phyloP scores from a whole-genome alignment of 2,888 invertebrate species.

The Magallana nippona region DNA sequence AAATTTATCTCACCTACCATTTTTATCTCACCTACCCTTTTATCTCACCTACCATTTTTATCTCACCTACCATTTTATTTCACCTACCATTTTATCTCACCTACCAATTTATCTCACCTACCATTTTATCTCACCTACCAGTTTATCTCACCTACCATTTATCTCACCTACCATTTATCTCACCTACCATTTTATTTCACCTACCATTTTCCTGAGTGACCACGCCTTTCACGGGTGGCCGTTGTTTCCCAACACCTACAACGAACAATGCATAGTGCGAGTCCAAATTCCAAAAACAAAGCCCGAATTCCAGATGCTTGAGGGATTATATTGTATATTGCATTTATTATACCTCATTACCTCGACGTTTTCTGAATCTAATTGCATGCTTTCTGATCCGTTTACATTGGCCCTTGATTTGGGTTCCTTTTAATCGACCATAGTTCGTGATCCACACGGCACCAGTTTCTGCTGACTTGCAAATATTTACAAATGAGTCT shows the following conservation, averaged over 20 bases:
- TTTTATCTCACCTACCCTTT: not conserved
- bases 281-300: not conserved
- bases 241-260: not conserved
- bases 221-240: not conserved
- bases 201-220: slow-evolving; percentile 4
- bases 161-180: no score
- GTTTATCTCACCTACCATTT: no score
- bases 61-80: no score
- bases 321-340: no score
- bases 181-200: not conserved
- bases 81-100: not conserved
- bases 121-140: not conserved
- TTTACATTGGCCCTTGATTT: not conserved
- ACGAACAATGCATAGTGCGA: not conserved
- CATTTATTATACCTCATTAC: not conserved
- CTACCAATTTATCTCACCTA: not conserved
- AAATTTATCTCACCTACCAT: not conserved
- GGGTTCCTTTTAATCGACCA: not conserved
- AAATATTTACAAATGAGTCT: not conserved
- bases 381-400: not conserved
- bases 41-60: not conserved
- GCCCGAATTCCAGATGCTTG: not conserved
- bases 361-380: not conserved
- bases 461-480: not conserved
- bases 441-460: slow-evolving; percentile 18